Conservation (phyloP, 2,113 vertebrate genomes). For the Phoenicopterus ruber region DNA sequence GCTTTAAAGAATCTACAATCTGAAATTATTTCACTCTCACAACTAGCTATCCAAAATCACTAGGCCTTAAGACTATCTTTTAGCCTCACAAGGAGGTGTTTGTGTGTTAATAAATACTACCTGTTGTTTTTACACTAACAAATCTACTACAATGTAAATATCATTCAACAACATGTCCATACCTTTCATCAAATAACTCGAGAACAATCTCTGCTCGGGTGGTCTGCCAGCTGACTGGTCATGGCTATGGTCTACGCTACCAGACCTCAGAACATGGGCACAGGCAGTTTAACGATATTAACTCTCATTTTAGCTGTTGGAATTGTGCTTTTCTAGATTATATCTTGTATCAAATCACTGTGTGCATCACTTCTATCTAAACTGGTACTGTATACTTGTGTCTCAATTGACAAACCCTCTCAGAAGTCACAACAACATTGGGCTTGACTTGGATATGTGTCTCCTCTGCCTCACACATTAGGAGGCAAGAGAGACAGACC, state of each 20-base stretch:
- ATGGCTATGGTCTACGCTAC: neutral
- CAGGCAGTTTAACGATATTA: neutral
- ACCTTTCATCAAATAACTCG: neutral
- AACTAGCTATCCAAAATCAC: neutral
- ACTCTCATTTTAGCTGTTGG: neutral
- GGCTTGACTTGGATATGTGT: too few relatives aligned
- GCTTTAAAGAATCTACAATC: neutral
- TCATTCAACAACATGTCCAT: neutral
- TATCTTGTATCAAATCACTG: too few relatives aligned
- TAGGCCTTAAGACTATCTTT: neutral
- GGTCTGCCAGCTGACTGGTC: neutral
- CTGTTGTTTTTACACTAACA: neutral
- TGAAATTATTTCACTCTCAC: neutral
- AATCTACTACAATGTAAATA: neutral
- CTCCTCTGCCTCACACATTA: neutral
- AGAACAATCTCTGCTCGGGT: neutral
- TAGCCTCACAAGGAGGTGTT: neutral
- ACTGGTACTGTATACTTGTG: neutral
- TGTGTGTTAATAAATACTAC: neutral
- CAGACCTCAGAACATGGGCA: neutral
- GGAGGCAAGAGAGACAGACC: neutral
- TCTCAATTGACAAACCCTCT: neutral
- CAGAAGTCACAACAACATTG: neutral
- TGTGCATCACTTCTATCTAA: neutral
- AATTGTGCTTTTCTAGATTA: neutral